Evolutionary conservation across 2,113 vertebrate species (phyloP).

Genomic region (Sciurus niger): DNA sequence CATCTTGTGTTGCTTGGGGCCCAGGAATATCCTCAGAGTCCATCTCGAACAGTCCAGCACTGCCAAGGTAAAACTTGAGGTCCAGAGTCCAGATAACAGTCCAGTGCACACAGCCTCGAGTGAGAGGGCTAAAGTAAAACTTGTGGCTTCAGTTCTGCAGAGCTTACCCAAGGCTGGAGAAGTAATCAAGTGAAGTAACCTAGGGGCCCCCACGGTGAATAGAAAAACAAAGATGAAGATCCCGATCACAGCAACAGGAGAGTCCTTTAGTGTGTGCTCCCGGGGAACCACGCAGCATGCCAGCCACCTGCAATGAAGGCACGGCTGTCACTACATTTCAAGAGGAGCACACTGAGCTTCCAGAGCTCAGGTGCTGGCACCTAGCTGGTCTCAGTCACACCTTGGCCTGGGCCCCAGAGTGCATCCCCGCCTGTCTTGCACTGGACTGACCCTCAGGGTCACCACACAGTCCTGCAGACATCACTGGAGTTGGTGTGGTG

Average conservation of each 20-base stretch:
- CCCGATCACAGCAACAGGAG: no score
- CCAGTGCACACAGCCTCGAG: no score
- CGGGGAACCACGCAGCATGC: fast-evolving
- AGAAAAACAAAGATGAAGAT: no score
- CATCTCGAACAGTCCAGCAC: background rate
- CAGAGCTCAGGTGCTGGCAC: no score
- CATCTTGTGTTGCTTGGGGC: background rate
- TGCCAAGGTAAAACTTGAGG: background rate
- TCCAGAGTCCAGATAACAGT: background rate
- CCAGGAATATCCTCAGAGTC: background rate
- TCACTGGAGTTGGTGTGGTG: background rate
- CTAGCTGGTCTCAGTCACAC: no score
- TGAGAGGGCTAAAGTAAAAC: background rate
- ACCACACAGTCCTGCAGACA: no score
- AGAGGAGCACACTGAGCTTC: no score
- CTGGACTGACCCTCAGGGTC: background rate
- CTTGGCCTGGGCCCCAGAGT: no score
- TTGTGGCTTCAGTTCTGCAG: background rate
- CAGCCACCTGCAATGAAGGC: no score
- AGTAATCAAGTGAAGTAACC: background rate
- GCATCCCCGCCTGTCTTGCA: background rate
- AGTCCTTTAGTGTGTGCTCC: no score
- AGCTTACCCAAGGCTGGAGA: background rate
- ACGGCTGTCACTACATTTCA: no score
- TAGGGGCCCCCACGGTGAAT: background rate